Percentiles rank a stretch among this genome's conserved stretches.
Evolutionary conservation across 2,888 invertebrate genomes (phyloP).

Genomic region (Ferrisia virgata): DNA sequence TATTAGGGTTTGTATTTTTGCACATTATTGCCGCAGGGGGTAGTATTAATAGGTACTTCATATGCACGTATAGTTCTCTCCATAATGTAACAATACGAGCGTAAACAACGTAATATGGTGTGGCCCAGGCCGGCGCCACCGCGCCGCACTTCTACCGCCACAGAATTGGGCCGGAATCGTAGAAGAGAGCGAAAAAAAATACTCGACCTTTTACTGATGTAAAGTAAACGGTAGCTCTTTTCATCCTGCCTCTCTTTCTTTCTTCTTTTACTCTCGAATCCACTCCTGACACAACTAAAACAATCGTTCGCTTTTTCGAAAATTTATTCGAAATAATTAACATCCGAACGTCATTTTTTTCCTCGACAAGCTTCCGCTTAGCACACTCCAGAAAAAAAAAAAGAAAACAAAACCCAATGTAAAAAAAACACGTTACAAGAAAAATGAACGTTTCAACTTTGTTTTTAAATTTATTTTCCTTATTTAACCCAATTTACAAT

Average conservation of each 20-base stretch:
- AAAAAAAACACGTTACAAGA: neutral
- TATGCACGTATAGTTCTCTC: neutral
- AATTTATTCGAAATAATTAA: neutral
- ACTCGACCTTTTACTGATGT: neutral
- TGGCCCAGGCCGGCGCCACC: neutral
- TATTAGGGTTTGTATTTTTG: neutral
- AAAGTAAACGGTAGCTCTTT: neutral
- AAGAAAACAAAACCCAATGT: neutral
- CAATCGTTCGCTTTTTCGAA: neutral
- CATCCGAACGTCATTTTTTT: neutral
- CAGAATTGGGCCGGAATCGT: no score
- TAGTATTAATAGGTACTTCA: conserved; percentile 1
- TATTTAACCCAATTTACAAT: neutral
- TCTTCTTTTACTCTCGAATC: neutral
- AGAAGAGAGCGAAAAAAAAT: neutral
- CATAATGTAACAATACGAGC: neutral
- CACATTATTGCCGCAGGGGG: neutral
- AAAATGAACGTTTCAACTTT: conserved; percentile 22
- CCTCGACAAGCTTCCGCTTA: neutral
- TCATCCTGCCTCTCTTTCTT: neutral
- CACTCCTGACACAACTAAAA: neutral
- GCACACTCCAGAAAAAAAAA: neutral
- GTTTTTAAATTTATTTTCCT: conserved; percentile 18
- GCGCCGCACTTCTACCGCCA: no score
- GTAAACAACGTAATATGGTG: neutral